Percentiles rank a stretch among this genome's conserved stretches.
These are phyloP conservation scores for human (Homo sapiens) DNA, from an alignment of 2,113 vertebrate genomes.

Conservation along the genomic window GRCh38 chr21:43185001-43185500, in stretches of 20 bases:
- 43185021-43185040: background rate
- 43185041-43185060: background rate
- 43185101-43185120: background rate
- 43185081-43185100: background rate
- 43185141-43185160: background rate
- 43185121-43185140: background rate
- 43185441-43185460: background rate
- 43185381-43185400: background rate
- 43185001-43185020: background rate
- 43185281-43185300: no score
- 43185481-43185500: background rate
- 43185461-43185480: background rate
- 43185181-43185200: no score
- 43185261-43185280: no score
- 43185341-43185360: no score
- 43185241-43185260: no score
- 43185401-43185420: rapidly evolving
- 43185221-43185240: no score
- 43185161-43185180: background rate
- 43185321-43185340: no score
- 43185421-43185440: background rate
- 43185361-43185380: background rate
- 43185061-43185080: background rate
- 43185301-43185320: no score
- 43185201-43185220: no score